Conservation (phyloP, 1,140 invertebrate genomes). For the Diprion similis region DNA sequence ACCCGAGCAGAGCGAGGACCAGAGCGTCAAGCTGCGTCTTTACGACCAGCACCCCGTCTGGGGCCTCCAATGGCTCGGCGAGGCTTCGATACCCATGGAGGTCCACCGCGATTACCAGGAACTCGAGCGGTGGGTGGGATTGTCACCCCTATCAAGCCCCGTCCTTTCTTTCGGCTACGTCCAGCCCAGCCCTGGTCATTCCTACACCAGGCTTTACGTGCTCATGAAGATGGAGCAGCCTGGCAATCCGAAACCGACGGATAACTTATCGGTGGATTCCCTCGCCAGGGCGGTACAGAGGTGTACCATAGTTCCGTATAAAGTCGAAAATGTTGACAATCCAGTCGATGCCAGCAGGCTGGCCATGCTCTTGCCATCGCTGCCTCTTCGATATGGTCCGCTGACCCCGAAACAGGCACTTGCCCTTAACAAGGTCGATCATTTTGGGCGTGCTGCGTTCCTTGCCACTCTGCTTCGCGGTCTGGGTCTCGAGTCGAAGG, state of each 20-base stretch:
- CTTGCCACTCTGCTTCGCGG: conserved; percentile 48
- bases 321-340: conserved; percentile 44
- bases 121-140: conserved; percentile 54
- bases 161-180: conserved; percentile 53
- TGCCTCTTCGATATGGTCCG: conserved; percentile 53
- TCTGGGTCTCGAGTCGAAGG: conserved; percentile 47
- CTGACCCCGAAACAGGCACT: conserved; percentile 52
- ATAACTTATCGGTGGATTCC: conserved; percentile 41
- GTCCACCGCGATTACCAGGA: conserved; percentile 51
- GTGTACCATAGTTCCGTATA: conserved; percentile 52
- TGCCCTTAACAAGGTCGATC: conserved; percentile 55
- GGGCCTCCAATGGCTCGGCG: conserved; percentile 58
- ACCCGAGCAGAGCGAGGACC: conserved; percentile 41
- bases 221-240: conserved; percentile 54
- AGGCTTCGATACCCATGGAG: conserved; percentile 51
- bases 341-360: conserved; percentile 49
- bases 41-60: conserved; percentile 58
- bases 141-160: conserved; percentile 52
- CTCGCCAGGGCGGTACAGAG: conserved; percentile 53
- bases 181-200: conserved; percentile 52
- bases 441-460: conserved; percentile 53
- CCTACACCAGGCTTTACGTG: conserved; percentile 53
- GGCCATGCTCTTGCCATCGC: conserved; percentile 43
- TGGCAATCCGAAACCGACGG: conserved; percentile 33
- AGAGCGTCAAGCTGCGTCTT: conserved; percentile 49